Conservation (phyloP, 92 coral and sea anemone species). For the Porites cylindrica region DNA sequence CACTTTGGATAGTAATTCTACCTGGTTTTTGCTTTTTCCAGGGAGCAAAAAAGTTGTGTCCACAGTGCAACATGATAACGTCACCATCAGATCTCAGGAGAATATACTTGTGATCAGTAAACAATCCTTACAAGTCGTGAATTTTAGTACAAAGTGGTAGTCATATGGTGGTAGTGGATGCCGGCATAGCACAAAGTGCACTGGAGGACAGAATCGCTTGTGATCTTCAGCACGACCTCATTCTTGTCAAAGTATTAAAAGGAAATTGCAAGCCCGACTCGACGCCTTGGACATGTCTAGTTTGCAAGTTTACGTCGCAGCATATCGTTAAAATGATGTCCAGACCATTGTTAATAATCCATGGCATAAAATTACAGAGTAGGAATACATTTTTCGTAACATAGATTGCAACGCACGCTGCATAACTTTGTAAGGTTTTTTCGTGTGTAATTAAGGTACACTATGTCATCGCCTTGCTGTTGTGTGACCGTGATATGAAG, state of each 20-base stretch:
- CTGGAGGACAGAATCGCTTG: too few species aligned
- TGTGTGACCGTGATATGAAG: neutral
- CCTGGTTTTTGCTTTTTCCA: constrained; percentile 6
- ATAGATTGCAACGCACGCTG: neutral
- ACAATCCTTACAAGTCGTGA: neutral
- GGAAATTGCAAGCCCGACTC: neutral
- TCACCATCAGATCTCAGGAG: constrained; percentile 89
- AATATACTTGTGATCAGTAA: constrained; percentile 59
- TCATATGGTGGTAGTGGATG: neutral
- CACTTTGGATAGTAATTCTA: too few species aligned
- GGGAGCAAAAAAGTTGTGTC: constrained; percentile 94
- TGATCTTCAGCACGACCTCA: neutral
- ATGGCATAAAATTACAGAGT: neutral
- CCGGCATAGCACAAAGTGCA: too few species aligned
- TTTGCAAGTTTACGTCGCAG: neutral
- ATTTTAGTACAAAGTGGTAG: neutral
- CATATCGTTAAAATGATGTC: neutral
- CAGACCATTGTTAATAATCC: neutral
- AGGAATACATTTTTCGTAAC: neutral
- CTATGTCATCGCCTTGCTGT: neutral
- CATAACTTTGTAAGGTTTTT: neutral
- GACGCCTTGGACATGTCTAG: neutral
- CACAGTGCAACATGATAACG: constrained; percentile 96
- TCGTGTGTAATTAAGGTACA: neutral
- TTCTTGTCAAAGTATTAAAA: too few species aligned